Conservation (phyloP, 2,888 invertebrate species). For the Athetis lepigone region DNA sequence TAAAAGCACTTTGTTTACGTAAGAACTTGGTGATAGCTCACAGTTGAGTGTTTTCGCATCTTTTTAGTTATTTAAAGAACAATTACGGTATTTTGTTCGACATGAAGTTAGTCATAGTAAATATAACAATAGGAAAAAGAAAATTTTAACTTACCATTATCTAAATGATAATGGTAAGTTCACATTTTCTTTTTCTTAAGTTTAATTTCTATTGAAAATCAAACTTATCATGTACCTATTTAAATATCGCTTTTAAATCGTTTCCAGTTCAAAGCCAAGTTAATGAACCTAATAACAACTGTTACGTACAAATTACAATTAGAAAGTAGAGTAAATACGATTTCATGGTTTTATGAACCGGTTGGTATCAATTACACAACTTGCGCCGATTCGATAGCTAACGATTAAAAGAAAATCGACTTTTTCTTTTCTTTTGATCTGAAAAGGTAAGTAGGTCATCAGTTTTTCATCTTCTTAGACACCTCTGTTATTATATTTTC, state of each 20-base stretch:
- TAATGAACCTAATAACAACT: conserved; percentile 49
- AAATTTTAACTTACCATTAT: no score
- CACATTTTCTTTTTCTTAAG: no score
- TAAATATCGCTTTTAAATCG: conserved; percentile 5
- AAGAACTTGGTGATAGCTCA: not conserved
- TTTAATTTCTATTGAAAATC: no score
- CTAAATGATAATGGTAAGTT: no score
- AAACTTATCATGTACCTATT: no score
- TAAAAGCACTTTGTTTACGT: conserved; percentile 13
- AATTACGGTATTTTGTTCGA: no score
- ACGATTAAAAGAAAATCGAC: conserved; percentile 55
- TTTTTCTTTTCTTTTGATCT: conserved; percentile 50
- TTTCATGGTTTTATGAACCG: conserved; percentile 69
- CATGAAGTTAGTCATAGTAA: no score
- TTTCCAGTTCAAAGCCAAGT: conserved; percentile 22
- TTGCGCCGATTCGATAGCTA: conserved; percentile 40
- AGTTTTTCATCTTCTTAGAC: conserved; percentile 33
- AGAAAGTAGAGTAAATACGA: conserved; percentile 79
- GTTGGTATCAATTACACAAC: conserved; percentile 66
- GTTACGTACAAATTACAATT: conserved; percentile 67
- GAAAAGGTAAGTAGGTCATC: conserved; percentile 40
- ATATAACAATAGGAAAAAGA: no score
- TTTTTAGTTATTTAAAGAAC: not conserved
- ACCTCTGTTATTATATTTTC: conserved; percentile 11
- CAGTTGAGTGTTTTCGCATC: not conserved